Percentiles rank a stretch among this genome's conserved stretches.
Evolutionary conservation across 2,797 vertebrate genomes (phyloP).

Genomic region (Lepilemur ruficaudatus): DNA sequence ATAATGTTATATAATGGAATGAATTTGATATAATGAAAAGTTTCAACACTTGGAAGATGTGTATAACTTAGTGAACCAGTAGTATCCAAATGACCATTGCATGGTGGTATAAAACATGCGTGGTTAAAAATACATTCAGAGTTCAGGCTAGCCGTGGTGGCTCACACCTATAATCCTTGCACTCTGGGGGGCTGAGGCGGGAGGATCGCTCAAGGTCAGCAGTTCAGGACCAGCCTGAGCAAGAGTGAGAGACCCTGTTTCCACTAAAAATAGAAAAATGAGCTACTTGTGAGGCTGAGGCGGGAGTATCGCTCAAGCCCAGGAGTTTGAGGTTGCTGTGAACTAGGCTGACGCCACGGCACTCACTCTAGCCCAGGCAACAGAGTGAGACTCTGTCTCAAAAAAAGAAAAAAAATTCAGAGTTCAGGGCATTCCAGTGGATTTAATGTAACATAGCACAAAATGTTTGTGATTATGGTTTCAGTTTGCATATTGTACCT

Average conservation of each 20-base stretch:
- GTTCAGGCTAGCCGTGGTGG: neutral
- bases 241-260: no score
- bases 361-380: no score
- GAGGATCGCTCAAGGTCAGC: no score
- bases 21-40: neutral
- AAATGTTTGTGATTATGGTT: neutral
- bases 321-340: no score
- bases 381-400: no score
- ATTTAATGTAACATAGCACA: neutral
- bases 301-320: no score
- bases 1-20: neutral
- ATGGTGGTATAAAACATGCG: neutral
- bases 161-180: no score
- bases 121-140: neutral
- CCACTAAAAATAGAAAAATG: no score
- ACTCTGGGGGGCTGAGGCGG: no score
- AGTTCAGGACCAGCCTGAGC: no score
- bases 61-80: neutral
- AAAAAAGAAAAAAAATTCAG: neutral
- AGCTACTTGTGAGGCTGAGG: no score
- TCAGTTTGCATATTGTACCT: neutral
- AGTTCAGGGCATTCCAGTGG: neutral
- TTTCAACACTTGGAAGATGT: neutral
- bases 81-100: neutral
- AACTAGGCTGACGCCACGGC: no score